Conservation (phyloP, 30 jellyfish, hydroid and myxozoan genomes). For the Hydra vulgaris region DNA sequence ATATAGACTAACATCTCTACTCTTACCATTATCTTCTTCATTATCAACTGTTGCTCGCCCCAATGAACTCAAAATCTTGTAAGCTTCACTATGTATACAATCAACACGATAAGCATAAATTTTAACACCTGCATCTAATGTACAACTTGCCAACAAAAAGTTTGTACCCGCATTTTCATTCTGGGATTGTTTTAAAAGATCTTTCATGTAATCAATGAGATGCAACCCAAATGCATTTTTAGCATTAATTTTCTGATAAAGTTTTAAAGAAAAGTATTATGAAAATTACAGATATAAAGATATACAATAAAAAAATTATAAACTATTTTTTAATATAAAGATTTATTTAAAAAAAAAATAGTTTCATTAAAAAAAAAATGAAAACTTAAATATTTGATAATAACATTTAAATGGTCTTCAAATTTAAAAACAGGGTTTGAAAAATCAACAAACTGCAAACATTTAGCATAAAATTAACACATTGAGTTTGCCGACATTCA, state of each 20-base stretch:
- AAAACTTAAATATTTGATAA: too few species aligned
- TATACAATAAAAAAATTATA: too few species aligned
- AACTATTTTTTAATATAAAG: not conserved
- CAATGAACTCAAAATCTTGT: conserved; percentile 54
- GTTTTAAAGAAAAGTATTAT: not conserved
- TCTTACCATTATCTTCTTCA: not conserved
- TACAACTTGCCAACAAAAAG: conserved; percentile 89
- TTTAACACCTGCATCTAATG: conserved; percentile 96
- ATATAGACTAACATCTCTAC: not conserved
- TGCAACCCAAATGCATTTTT: conserved; percentile 95
- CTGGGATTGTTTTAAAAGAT: conserved; percentile 48
- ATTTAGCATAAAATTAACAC: too few species aligned
- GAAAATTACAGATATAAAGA: not conserved
- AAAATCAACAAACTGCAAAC: too few species aligned
- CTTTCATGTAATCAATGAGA: conserved; percentile 89
- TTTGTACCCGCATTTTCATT: conserved; percentile 70
- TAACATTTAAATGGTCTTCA: too few species aligned
- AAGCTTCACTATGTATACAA: conserved; percentile 92
- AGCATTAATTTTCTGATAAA: conserved; percentile 67
- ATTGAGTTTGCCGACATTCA: too few species aligned
- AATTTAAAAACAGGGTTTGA: too few species aligned
- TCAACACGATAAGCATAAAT: conserved; percentile 92
- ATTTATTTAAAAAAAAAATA: too few species aligned
- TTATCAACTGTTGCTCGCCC: conserved; percentile 45
- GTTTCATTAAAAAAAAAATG: too few species aligned